Evolutionary conservation across 2,888 invertebrate species (phyloP).

Genomic region (Chloromyia formosa): DNA sequence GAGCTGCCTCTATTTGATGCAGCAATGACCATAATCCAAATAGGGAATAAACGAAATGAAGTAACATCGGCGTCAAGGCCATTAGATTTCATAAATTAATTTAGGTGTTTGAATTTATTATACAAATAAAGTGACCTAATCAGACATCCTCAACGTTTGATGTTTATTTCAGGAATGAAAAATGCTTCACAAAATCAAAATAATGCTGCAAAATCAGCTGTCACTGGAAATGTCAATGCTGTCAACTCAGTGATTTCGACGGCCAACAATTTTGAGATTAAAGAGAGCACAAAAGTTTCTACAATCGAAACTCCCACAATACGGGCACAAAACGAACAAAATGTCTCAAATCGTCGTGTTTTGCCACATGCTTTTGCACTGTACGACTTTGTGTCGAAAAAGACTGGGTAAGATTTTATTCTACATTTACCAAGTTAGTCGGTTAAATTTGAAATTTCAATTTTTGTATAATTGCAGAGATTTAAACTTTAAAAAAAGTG

Average conservation of each 20-base stretch:
- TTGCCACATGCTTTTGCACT: constrained; percentile 87
- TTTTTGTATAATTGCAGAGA: constrained; percentile 68
- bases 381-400: constrained; percentile 86
- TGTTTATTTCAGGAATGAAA: constrained; percentile 48
- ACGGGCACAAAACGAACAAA: constrained; percentile 42
- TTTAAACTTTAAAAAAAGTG: constrained; percentile 86
- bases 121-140: too few relatives aligned
- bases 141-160: too few relatives aligned
- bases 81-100: too few relatives aligned
- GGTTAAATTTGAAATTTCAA: neutral
- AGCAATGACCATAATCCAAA: too few relatives aligned
- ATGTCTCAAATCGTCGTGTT: constrained; percentile 34
- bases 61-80: too few relatives aligned
- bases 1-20: too few relatives aligned
- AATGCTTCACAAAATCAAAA: constrained; percentile 49
- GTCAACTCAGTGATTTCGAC: neutral
- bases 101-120: too few relatives aligned
- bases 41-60: too few relatives aligned
- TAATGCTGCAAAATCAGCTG: constrained; percentile 42
- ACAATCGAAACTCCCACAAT: constrained; percentile 38
- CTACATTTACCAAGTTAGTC: too few relatives aligned
- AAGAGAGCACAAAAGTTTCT: constrained; percentile 41
- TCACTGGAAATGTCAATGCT: constrained; percentile 17
- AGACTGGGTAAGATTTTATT: constrained; percentile 74
- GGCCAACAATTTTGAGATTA: constrained; percentile 37